A percentile compares a stretch with the other conserved stretches of the same genome.
Evolutionary conservation across 1,140 invertebrate genomes (phyloP).

Genomic region (Mya arenaria): DNA sequence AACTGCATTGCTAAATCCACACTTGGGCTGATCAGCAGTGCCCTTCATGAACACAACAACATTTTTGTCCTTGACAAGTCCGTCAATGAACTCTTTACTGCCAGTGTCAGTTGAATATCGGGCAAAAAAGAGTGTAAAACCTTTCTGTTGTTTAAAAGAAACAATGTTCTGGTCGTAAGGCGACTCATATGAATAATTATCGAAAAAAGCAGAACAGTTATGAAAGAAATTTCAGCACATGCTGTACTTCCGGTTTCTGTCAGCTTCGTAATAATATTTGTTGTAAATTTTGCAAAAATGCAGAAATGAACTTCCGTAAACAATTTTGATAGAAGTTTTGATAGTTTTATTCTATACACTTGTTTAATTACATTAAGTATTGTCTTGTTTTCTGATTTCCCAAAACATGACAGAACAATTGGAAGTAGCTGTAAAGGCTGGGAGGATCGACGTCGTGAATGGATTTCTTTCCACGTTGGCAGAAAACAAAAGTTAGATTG

Average conservation of each 20-base stretch:
- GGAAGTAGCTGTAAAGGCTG: slow-evolving; percentile 83
- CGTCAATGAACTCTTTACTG: slow-evolving; percentile 81
- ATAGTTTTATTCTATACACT: too few relatives aligned
- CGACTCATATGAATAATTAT: slow-evolving; percentile 57
- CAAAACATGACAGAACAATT: slow-evolving; percentile 80
- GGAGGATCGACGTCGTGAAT: slow-evolving; percentile 85
- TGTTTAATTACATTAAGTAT: too few relatives aligned
- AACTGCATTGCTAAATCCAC: slow-evolving; percentile 99
- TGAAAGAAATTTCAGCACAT: neutral
- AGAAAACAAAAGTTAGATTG: slow-evolving; percentile 62
- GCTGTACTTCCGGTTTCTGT: neutral
- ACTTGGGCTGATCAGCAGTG: slow-evolving; percentile 93
- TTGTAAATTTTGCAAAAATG: neutral
- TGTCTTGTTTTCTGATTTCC: too few relatives aligned
- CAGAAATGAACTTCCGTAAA: neutral
- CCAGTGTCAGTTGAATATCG: slow-evolving; percentile 67
- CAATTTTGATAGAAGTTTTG: too few relatives aligned
- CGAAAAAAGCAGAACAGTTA: neutral
- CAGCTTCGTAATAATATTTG: neutral
- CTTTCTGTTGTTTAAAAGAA: slow-evolving; percentile 41
- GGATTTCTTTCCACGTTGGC: slow-evolving; percentile 84
- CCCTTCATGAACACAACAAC: slow-evolving; percentile 95
- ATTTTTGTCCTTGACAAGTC: slow-evolving; percentile 88
- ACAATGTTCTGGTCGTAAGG: neutral
- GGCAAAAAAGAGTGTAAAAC: slow-evolving; percentile 57